Evolutionary conservation across 2,113 vertebrate genomes (phyloP).

Genomic region (Clinocottus analis): DNA sequence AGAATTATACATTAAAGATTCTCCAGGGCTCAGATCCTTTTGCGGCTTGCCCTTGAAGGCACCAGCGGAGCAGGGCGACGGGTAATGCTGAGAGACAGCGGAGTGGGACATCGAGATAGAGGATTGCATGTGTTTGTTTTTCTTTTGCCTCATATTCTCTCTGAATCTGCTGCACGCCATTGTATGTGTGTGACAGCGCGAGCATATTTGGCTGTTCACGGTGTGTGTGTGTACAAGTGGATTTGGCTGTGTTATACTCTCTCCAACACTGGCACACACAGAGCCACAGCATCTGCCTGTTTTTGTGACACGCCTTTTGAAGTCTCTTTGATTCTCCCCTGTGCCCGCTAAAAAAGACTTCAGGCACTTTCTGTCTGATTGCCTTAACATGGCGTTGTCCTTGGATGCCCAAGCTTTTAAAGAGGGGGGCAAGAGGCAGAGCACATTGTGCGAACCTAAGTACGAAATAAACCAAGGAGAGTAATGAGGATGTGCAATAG

Average conservation of each 20-base stretch:
- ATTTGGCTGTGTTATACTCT: not conserved
- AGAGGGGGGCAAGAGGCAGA: slow-evolving; percentile 29
- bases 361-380: slow-evolving; percentile 74
- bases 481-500: slow-evolving; percentile 70
- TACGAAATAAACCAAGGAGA: slow-evolving; percentile 40
- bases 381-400: slow-evolving; percentile 74
- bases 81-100: slow-evolving; percentile 58
- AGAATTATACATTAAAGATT: slow-evolving; percentile 81
- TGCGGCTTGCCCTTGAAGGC: slow-evolving; percentile 63
- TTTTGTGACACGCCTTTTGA: slow-evolving; percentile 80
- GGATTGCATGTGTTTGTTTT: slow-evolving; percentile 37
- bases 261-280: slow-evolving; percentile 15
- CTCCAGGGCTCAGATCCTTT: slow-evolving; percentile 69
- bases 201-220: not conserved
- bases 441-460: slow-evolving; percentile 33
- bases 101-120: slow-evolving; percentile 15
- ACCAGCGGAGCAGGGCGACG: slow-evolving; percentile 35
- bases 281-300: slow-evolving; percentile 73
- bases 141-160: slow-evolving; percentile 35
- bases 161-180: slow-evolving; percentile 30
- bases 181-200: slow-evolving; percentile 21
- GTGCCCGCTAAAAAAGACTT: slow-evolving; percentile 76
- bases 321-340: slow-evolving; percentile 78
- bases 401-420: slow-evolving; percentile 67
- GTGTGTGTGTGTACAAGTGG: slow-evolving; percentile 24